phyloP scores from a whole-genome alignment of 2,888 invertebrate species.

The Rambutsinella grinnellia region DNA sequence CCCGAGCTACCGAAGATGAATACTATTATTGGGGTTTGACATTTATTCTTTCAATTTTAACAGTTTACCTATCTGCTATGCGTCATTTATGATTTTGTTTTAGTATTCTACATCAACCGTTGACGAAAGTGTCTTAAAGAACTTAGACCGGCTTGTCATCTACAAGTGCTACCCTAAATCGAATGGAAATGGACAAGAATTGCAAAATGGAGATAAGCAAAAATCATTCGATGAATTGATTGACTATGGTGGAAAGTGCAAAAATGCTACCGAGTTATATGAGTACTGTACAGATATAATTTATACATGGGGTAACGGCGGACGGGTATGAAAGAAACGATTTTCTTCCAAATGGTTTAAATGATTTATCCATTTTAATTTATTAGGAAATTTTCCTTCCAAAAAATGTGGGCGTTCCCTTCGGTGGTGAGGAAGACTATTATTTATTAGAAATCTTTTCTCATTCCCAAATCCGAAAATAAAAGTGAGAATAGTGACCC shows the following conservation, averaged over 20 bases:
- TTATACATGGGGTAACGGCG: constrained; percentile 38
- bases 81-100: neutral
- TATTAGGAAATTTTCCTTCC: constrained; percentile 32
- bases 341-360: neutral
- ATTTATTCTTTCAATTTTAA: neutral
- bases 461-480: neutral
- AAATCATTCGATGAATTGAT: constrained; percentile 12
- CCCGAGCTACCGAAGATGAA: constrained; percentile 26
- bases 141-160: constrained; percentile 22
- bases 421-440: constrained; percentile 27
- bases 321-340: constrained; percentile 14
- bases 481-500: neutral
- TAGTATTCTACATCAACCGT: constrained; percentile 39
- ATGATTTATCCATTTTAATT: neutral
- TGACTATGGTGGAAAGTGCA: constrained; percentile 37
- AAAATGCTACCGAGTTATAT: constrained; percentile 31
- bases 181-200: neutral
- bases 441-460: constrained; percentile 30
- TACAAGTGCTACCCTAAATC: constrained; percentile 23
- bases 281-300: constrained; percentile 34
- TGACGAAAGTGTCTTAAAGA: neutral
- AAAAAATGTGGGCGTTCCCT: constrained; percentile 34
- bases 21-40: constrained; percentile 32
- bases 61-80: neutral
- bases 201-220: neutral